Evolutionary conservation across 2,797 vertebrate genomes (phyloP).

Genomic region (Harpagifer antarcticus): DNA sequence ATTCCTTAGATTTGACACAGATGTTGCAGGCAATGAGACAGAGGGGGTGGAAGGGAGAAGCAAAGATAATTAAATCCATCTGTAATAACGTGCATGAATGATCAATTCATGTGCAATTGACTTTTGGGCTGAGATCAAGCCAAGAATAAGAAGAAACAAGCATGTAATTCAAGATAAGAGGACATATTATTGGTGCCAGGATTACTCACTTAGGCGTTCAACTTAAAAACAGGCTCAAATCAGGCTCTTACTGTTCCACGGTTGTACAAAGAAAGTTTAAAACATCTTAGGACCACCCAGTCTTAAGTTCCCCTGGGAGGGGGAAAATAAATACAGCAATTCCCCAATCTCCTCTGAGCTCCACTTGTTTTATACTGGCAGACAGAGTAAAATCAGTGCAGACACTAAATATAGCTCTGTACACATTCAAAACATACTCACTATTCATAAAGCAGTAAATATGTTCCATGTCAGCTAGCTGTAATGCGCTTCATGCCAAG

Average conservation of each 20-base stretch:
- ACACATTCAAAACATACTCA: slow-evolving; percentile 4
- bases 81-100: slow-evolving; percentile 28
- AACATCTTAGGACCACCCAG: slow-evolving; percentile 3
- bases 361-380: not conserved
- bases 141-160: slow-evolving; percentile 5
- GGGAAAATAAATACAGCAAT: not conserved
- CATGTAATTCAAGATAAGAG: slow-evolving; percentile 22
- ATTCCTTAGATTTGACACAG: slow-evolving; percentile 62
- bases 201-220: slow-evolving; percentile 8
- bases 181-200: not conserved
- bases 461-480: slow-evolving; percentile 43
- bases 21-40: slow-evolving; percentile 32
- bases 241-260: slow-evolving; percentile 7
- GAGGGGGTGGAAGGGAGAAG: not conserved
- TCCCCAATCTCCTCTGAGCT: not conserved
- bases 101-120: slow-evolving; percentile 19
- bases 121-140: slow-evolving; percentile 28
- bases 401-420: slow-evolving; percentile 1
- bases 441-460: slow-evolving; percentile 24
- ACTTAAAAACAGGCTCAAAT: slow-evolving; percentile 10
- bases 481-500: slow-evolving; percentile 36
- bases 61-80: slow-evolving; percentile 44
- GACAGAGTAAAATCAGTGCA: not conserved
- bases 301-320: not conserved
- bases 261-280: not conserved